These are phyloP conservation scores for Fragum fragum DNA, from an alignment of 2,888 invertebrate species.

Conservation along the genomic window DNA sequence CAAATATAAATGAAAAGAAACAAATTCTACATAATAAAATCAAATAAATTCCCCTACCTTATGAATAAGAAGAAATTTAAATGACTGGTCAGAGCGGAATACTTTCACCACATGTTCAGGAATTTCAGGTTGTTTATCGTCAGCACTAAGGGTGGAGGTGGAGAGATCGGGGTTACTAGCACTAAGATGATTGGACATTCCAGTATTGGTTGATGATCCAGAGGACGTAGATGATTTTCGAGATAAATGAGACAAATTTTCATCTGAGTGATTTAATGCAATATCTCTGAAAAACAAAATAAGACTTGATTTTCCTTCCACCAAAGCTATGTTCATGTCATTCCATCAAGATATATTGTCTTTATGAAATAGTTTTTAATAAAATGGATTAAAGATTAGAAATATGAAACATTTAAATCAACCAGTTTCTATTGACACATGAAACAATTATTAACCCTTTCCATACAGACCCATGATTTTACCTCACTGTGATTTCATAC, in stretches of 20 bases:
- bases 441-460: too few species aligned
- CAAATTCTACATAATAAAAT: too few species aligned
- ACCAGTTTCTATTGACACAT: too few species aligned
- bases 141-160: conserved; percentile 66
- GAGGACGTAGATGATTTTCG: conserved; percentile 80
- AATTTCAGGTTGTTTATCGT: conserved; percentile 78
- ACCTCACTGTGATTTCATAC: too few species aligned
- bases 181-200: conserved; percentile 80
- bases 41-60: conserved; percentile 90
- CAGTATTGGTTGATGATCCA: conserved; percentile 73
- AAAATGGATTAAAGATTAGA: too few species aligned
- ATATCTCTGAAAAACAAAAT: conserved; percentile 68
- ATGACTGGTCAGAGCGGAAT: conserved; percentile 97
- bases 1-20: too few species aligned
- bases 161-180: conserved; percentile 85
- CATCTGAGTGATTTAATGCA: conserved; percentile 81
- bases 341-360: too few species aligned
- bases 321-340: too few species aligned
- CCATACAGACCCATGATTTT: too few species aligned
- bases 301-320: too few species aligned
- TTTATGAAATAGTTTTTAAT: too few species aligned
- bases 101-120: conserved; percentile 99
- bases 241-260: conserved; percentile 78
- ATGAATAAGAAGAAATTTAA: conserved; percentile 98
- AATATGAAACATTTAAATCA: too few species aligned